Conservation (phyloP, 1,140 invertebrate species). For the Drosophila arizonae region DNA sequence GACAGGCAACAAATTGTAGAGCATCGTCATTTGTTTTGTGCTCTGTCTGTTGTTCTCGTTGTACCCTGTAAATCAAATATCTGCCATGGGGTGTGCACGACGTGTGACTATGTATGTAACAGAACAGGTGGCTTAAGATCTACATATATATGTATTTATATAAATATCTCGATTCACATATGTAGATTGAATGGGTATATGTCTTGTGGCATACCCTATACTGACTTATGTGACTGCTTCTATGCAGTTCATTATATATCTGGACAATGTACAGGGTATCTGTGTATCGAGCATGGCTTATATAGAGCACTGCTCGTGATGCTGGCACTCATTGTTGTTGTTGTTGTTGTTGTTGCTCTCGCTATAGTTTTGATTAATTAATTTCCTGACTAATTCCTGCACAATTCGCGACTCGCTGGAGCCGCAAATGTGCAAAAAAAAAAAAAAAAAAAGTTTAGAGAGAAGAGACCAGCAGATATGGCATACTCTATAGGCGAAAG, state of each 20-base stretch:
- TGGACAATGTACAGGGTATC: conserved; percentile 15
- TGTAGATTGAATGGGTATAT: no score
- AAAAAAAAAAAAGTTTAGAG: conserved; percentile 42
- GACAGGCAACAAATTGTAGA: conserved; percentile 75
- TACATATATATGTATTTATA: no score
- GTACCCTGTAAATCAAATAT: conserved; percentile 4
- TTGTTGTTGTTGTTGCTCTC: conserved; percentile 34
- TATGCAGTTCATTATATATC: no score
- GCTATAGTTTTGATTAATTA: conserved; percentile 81
- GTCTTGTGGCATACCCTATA: no score
- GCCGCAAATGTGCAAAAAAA: conserved; percentile 67
- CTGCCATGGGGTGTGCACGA: neutral
- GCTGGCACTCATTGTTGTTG: conserved; percentile 27
- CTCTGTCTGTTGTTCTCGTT: conserved; percentile 25
- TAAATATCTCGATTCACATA: no score
- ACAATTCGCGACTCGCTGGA: conserved; percentile 76
- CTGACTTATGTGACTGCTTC: no score
- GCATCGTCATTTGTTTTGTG: conserved; percentile 55
- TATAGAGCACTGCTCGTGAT: conserved; percentile 23
- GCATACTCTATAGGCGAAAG: neutral
- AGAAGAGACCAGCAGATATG: conserved; percentile 8
- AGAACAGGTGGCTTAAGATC: neutral
- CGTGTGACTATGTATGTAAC: neutral
- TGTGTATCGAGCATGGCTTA: neutral
- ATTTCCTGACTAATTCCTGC: conserved; percentile 82